Percentiles rank a stretch among this genome's conserved stretches.
Evolutionary conservation across 2,113 vertebrate species (phyloP).

Genomic region (Brachyhypopomus occidentalis): DNA sequence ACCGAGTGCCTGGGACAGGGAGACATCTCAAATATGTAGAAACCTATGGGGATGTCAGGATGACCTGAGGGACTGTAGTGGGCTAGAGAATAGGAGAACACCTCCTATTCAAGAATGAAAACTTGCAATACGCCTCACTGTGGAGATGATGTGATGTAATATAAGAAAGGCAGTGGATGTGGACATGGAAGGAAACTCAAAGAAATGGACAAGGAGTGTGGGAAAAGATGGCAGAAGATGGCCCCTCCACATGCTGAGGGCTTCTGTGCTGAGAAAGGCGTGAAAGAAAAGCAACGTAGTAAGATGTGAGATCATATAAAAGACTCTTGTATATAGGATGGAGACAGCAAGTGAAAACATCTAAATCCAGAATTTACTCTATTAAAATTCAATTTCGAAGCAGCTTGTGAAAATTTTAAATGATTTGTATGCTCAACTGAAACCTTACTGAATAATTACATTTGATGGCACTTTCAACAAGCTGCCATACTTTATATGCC

Average conservation of each 20-base stretch:
- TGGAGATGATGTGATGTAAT: slow-evolving; percentile 22
- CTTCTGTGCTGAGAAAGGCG: slow-evolving; percentile 22
- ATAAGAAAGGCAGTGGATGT: slow-evolving; percentile 48
- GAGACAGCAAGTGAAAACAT: background rate
- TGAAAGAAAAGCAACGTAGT: slow-evolving; percentile 30
- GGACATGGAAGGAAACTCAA: slow-evolving; percentile 24
- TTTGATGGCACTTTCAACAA: background rate
- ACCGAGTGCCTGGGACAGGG: slow-evolving; percentile 53
- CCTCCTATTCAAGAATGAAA: background rate
- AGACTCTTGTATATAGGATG: background rate
- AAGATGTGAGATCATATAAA: slow-evolving; percentile 7
- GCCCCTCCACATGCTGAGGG: slow-evolving; percentile 37
- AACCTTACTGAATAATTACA: slow-evolving; percentile 8
- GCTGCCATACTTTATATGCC: too few relatives aligned
- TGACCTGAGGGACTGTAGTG: slow-evolving; percentile 39
- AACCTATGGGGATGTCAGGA: slow-evolving; percentile 11
- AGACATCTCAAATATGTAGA: slow-evolving; percentile 13
- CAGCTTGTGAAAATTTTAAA: background rate
- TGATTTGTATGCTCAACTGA: background rate
- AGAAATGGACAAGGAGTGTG: slow-evolving; percentile 30
- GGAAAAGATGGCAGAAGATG: slow-evolving; percentile 20
- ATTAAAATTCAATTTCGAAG: background rate
- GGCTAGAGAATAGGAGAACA: slow-evolving; percentile 18
- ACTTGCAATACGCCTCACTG: background rate
- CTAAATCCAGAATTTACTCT: background rate